These are phyloP conservation scores for Okapia johnstoni DNA, from an alignment of 2,113 vertebrate genomes.

Conservation along the genomic window DNA sequence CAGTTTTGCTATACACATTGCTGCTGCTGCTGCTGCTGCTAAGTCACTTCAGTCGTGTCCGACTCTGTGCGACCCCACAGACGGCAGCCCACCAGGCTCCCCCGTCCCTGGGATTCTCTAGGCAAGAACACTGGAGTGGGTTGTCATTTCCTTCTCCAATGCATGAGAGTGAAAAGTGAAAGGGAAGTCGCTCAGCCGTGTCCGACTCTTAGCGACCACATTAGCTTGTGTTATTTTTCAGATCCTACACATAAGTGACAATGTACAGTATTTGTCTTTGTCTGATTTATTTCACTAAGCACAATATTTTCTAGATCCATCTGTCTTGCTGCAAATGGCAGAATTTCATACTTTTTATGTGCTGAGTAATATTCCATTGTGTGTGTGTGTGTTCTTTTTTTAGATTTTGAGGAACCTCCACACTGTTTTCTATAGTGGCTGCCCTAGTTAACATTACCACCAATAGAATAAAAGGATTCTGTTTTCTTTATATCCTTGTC, in stretches of 20 bases:
- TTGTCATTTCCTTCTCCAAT: too few species aligned
- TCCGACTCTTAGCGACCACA: too few species aligned
- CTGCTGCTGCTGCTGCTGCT: neutral
- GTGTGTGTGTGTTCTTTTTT: neutral
- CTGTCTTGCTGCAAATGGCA: neutral
- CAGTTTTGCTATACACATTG: neutral
- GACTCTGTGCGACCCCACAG: neutral
- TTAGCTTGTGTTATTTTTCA: too few species aligned
- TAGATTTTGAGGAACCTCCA: neutral
- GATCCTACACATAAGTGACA: too few species aligned
- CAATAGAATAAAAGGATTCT: neutral
- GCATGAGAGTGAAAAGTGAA: too few species aligned
- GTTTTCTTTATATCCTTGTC: neutral
- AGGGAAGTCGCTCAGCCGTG: too few species aligned
- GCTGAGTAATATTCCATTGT: neutral
- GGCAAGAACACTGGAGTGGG: neutral
- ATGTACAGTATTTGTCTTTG: too few species aligned
- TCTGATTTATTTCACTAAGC: too few species aligned
- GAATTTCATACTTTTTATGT: neutral
- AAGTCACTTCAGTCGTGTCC: neutral
- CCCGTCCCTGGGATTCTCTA: neutral
- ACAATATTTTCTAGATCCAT: neutral
- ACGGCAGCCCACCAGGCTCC: too few species aligned
- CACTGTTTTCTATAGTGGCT: neutral
- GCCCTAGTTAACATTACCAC: neutral